Conservation (phyloP, 2,797 vertebrate species). For the Natrix natrix region DNA sequence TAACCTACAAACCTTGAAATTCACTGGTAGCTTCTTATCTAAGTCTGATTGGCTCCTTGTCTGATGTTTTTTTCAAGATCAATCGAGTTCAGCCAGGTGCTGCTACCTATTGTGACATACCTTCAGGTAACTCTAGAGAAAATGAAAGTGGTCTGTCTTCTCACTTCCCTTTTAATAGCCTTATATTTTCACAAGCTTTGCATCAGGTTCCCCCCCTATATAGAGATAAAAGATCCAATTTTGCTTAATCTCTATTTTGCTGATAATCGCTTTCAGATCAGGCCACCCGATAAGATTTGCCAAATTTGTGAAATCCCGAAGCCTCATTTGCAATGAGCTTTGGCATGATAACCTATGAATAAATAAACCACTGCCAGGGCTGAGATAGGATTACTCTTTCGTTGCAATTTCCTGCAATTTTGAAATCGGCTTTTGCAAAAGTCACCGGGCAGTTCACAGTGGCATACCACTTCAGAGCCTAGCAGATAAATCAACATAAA, state of each 20-base stretch:
- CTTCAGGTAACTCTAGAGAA: not conserved
- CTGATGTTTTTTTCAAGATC: not conserved
- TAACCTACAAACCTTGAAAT: not conserved
- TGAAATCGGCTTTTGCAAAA: conserved; percentile 52
- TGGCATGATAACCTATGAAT: conserved; percentile 33
- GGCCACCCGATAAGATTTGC: conserved; percentile 42
- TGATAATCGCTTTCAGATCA: conserved; percentile 36
- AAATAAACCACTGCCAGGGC: conserved; percentile 38
- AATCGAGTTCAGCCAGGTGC: not conserved
- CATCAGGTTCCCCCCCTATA: conserved; percentile 24
- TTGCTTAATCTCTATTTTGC: not conserved
- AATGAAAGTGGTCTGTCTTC: not conserved
- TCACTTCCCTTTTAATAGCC: not conserved
- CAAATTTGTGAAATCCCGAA: conserved; percentile 43
- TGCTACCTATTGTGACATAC: not conserved
- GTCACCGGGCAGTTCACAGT: conserved; percentile 49
- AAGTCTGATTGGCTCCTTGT: not conserved
- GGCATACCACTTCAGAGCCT: conserved; percentile 41
- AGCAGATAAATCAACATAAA: conserved; percentile 60
- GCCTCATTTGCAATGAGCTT: conserved; percentile 43
- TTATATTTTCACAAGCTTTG: conserved; percentile 25
- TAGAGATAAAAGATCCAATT: conserved; percentile 2
- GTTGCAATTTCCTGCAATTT: conserved; percentile 59
- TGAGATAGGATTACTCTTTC: conserved; percentile 55
- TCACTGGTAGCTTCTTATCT: not conserved